Evolutionary conservation across 2,797 vertebrate species (phyloP), one percentile per base, ranked within the genome.

Genomic region (Acropternis orthonyx): DNA sequence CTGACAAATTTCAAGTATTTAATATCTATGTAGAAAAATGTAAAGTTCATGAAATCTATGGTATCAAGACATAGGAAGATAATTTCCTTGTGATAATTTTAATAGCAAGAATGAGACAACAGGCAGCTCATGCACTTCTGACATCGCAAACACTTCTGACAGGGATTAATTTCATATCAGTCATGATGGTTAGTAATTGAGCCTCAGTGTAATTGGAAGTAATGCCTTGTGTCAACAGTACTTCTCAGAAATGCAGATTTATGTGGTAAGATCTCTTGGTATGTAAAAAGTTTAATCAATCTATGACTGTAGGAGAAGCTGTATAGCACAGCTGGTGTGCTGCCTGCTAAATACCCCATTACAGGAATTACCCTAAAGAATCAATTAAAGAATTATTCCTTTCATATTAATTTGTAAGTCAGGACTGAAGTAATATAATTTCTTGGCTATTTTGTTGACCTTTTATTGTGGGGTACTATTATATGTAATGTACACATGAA

Each of bases 111-210:
- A 51, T 36, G 59, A 94, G 41, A 63, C 24, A 72, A 59, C 23
- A 89, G 65, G 37, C 36, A 58, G 14, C 24, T 69, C 14, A 13
- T 59, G 20, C 23, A 68, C 71, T 89, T 94, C 34, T 82, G 77
- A 94, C 15, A 86, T 62, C 9, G 28, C 37, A 85, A 81, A 75
- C 21, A 91, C 12, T 89, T 93, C 59, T 83, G 77, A 73, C 12
- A 44, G 7, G 8, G 46, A n/a, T 95, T 95, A 88, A 92, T 94
- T 93, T 95, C 37, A 22, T 86, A 61, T 83, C 34, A 85, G 54
- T 91, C 41, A 80, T 63, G 49, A 89, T 21, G 82, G 22, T 20
- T 82, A 56, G 9, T 65, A 75, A 82, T 36, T 91, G 54, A 89
- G 36, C 14, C 27, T 83, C 55, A 91, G 30, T 27, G 48, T 89